Evolutionary conservation across 2,888 invertebrate species (phyloP).

Genomic region (Clostera curtula): DNA sequence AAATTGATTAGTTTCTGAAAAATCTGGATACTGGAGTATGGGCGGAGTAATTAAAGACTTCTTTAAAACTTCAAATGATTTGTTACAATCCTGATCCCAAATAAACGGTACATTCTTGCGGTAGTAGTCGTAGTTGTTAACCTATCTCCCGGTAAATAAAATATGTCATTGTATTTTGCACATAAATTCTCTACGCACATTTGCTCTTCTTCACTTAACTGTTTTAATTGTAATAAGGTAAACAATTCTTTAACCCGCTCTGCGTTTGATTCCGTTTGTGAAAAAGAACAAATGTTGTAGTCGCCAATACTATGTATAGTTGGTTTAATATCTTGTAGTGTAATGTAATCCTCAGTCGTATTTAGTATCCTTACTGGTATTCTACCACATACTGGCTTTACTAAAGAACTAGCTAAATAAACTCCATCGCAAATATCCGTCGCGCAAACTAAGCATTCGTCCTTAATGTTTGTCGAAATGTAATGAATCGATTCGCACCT

Average conservation of each 20-base stretch:
- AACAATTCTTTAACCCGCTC: constrained; percentile 16
- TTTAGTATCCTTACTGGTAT: constrained; percentile 16
- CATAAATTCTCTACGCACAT: constrained; percentile 11
- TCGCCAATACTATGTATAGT: constrained; percentile 4
- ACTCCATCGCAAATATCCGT: constrained; percentile 12
- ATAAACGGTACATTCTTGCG: no score
- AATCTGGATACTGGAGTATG: no score
- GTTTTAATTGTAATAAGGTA: constrained; percentile 7
- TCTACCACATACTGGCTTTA: constrained; percentile 6
- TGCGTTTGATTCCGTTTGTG: constrained; percentile 6
- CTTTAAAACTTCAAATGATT: no score
- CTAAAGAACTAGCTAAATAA: constrained; percentile 11
- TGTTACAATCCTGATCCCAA: no score
- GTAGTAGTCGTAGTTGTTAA: constrained; percentile 9
- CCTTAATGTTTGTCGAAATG: background rate
- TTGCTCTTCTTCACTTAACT: constrained; percentile 10
- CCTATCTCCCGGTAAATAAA: constrained; percentile 14
- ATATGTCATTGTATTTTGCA: constrained; percentile 16
- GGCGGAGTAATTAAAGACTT: no score
- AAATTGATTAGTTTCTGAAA: no score
- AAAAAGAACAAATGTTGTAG: constrained; percentile 14
- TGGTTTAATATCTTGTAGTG: constrained; percentile 6
- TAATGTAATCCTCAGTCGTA: constrained; percentile 8
- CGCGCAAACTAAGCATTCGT: constrained; percentile 12
- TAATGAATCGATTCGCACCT: background rate